Evolutionary conservation across 2,113 vertebrate species (phyloP), one percentile per base, ranked within the genome.

Genomic region (Tricholaema leucomelas): DNA sequence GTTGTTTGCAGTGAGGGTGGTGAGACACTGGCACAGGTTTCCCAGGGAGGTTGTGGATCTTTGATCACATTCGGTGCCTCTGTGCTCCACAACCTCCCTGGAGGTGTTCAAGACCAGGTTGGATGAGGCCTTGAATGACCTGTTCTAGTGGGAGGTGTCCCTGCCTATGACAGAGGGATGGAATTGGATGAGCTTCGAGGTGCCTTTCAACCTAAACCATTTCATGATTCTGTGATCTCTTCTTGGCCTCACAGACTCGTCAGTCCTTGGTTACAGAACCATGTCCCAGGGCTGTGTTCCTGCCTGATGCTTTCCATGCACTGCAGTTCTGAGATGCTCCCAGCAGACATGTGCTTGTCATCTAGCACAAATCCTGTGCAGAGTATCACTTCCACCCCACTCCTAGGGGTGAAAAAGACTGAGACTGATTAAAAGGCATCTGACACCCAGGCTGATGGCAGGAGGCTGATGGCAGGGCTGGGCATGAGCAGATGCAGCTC

Each of bases 291-390:
- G 25, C 86, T 83, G 88, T 40, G 86, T 58, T 75, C 82, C 42
- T 76, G 64, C 79, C 54, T 71, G 86, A 52, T 44, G 54, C 87
- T 88, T 92, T 91, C 90, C 88, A 58, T 81, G 70, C 25, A 33
- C 25, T 70, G 78, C 58, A 69, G 91, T 87, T 72, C 70, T 87
- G 79, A 92, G 85, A 84, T 94, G 85, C 56, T 91, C 87, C 75
- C 50, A 81, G 59, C 71, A 90, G 80, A 79, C 55, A 76, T 69
- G 23, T 64, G 77, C 74, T 70, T 87, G 3, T 44, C 6, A 82
- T 23, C 36, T 31, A 88, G 40, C 18, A 50, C 67, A 89, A 94
- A 84, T 44, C 69, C 30, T 75, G 56, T 58, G 36, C 81, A 82
- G 72, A 87, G 38, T 78, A 73, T 88, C 54, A 56, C 67, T 90